Evolutionary conservation across 2,113 vertebrate species (phyloP).

Genomic region (Brachypteracias leptosomus): DNA sequence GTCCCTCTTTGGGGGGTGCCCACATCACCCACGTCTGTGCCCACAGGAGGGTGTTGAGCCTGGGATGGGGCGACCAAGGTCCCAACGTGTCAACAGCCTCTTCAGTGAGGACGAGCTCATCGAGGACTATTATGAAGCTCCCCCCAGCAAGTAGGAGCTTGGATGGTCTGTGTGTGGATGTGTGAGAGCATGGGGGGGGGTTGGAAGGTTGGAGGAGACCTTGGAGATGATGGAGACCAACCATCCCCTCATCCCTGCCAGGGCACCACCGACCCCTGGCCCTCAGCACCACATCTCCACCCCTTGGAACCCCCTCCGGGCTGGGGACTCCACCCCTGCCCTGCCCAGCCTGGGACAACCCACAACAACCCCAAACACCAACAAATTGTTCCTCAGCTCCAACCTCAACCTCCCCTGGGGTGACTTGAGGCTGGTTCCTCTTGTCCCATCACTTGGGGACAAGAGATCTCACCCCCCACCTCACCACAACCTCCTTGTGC

Average conservation of each 20-base stretch:
- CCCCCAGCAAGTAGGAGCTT: background rate
- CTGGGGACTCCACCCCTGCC: no score
- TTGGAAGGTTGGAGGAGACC: background rate
- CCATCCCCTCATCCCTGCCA: background rate
- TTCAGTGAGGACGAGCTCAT: conserved; percentile 15
- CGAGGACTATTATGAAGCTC: background rate
- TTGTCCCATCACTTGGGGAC: no score
- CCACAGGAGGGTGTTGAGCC: background rate
- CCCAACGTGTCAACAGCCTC: background rate
- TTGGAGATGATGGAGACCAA: background rate
- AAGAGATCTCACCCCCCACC: no score
- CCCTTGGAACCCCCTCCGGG: no score
- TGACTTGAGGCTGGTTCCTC: no score
- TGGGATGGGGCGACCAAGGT: background rate
- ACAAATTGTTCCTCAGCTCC: no score
- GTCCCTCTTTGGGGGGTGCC: background rate
- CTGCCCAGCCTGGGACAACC: no score
- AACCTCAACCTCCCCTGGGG: no score
- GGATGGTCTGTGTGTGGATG: fast-evolving
- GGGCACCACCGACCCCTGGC: background rate
- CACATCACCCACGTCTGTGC: background rate
- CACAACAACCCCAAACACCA: no score
- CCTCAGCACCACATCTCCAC: background rate
- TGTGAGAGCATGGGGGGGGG: background rate
- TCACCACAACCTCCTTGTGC: no score